Base-by-base conservation (phyloP, 92 coral and sea anemone genomes). In the Parazoanthus atlanticus region DNA sequence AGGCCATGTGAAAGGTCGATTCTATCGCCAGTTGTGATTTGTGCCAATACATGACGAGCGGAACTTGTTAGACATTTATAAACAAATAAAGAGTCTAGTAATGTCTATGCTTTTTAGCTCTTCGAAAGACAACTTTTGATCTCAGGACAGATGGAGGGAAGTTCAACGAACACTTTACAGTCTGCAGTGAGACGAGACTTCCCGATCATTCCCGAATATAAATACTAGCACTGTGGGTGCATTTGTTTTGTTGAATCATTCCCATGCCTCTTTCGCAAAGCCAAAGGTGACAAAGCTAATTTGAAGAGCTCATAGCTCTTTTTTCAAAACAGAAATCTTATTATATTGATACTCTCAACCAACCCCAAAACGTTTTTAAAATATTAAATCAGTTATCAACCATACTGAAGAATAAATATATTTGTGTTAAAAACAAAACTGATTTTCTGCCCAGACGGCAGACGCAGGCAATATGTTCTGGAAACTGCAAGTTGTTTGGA, bases 21-120 rank as follows among this genome's bases (percentile, higher is more conserved):
- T 69, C 87, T 84, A 84, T 84, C 87, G 87, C 87, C 33, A 84
- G 67, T 84, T 84, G 87, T 84, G 87, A 70, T 84, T 67, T 84
- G 61, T 29, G 78, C 79, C 87, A 46, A 31, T 75, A 38, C 16
- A 70, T 84, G 87, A 70, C 40, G 40, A 84, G 38, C 87, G 87
- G 78, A 84, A 84, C 79, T 70, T 38, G 38, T 84, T 33, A 31
- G 65, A 46, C 87, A 46, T 84, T 84, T 71, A 70, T 84, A 84
- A 71, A 84, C 76, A 84, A 84, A 84, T 67, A 84, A 84, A 71
- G 78, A 84, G 64, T 43, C 30, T 7, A 46, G 49, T 46, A 46
- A 11, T 46, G 12, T 46, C 49, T 46, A n/a, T 67, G 16, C 41
- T 77, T 84, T 84, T 84, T 70, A 69, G 17, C n/a, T 25, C 26